Percentiles rank a stretch among this genome's conserved stretches.
Conservation (phyloP, 2,113 vertebrate genomes). For the Vombatus ursinus region DNA sequence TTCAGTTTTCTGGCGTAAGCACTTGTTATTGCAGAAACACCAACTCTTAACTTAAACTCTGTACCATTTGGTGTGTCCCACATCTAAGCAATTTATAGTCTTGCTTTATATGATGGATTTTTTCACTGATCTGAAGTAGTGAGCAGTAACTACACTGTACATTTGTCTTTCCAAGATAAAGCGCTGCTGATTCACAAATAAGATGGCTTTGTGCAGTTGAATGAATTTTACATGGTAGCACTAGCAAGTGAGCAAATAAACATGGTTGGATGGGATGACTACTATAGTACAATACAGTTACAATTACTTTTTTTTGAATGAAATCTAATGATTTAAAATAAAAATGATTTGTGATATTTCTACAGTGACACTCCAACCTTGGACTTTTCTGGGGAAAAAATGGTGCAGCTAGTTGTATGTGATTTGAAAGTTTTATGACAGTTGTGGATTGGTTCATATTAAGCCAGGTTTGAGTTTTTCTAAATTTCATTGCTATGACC, state of each 20-base stretch:
- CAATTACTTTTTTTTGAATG: background rate
- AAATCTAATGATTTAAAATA: background rate
- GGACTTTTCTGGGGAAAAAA: background rate
- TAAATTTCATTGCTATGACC: background rate
- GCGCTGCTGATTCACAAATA: background rate
- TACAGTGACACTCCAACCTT: background rate
- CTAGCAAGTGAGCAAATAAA: background rate
- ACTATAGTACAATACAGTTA: background rate
- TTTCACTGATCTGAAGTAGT: background rate
- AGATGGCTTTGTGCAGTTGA: background rate
- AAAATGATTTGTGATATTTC: too few species aligned
- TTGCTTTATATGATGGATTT: background rate
- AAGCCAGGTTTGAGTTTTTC: too few species aligned
- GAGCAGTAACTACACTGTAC: background rate
- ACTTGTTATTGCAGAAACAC: background rate
- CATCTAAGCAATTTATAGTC: background rate
- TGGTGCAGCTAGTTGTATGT: rapidly evolving
- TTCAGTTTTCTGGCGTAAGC: slow-evolving; percentile 27
- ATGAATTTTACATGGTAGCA: slow-evolving; percentile 2
- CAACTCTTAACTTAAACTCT: background rate
- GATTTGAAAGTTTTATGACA: background rate
- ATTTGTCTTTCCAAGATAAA: background rate
- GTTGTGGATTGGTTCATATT: rapidly evolving
- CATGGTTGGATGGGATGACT: background rate
- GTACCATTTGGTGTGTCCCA: background rate